Percentiles rank a stretch among this genome's conserved stretches.
Conservation (phyloP, 2,888 invertebrate genomes). For the Stenurella melanura region DNA sequence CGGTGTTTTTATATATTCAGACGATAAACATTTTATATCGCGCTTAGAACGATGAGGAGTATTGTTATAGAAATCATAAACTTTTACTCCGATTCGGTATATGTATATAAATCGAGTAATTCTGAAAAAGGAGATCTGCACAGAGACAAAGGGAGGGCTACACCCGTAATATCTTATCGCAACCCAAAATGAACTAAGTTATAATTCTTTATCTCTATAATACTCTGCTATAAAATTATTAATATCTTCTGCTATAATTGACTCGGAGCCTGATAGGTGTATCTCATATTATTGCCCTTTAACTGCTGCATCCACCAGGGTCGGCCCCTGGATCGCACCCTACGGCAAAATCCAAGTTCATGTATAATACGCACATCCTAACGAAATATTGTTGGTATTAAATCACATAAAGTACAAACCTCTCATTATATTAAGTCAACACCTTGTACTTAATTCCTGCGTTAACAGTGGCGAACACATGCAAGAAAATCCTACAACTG, state of each 20-base stretch:
- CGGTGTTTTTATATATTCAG: constrained; percentile 64
- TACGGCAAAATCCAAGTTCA: background rate
- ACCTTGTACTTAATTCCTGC: too few species aligned
- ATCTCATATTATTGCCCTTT: constrained; percentile 69
- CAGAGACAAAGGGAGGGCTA: constrained; percentile 48
- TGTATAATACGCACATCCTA: too few species aligned
- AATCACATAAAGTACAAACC: too few species aligned
- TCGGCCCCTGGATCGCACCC: background rate
- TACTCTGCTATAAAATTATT: constrained; percentile 71
- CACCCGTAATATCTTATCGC: constrained; percentile 55
- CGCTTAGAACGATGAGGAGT: constrained; percentile 63
- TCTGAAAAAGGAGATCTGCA: constrained; percentile 48
- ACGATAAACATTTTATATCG: constrained; percentile 65
- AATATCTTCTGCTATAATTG: constrained; percentile 72
- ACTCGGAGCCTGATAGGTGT: constrained; percentile 69
- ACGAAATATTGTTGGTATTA: too few species aligned
- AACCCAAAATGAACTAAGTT: constrained; percentile 62
- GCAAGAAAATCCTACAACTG: too few species aligned
- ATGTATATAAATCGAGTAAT: constrained; percentile 62
- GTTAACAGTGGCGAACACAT: too few species aligned
- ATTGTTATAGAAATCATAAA: constrained; percentile 64
- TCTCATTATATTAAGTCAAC: too few species aligned
- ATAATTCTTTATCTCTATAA: constrained; percentile 71
- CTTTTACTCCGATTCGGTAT: constrained; percentile 64
- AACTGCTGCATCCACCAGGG: constrained; percentile 57